phyloP scores from a whole-genome alignment of 2,888 invertebrate species.

The Heliconius ismenius region DNA sequence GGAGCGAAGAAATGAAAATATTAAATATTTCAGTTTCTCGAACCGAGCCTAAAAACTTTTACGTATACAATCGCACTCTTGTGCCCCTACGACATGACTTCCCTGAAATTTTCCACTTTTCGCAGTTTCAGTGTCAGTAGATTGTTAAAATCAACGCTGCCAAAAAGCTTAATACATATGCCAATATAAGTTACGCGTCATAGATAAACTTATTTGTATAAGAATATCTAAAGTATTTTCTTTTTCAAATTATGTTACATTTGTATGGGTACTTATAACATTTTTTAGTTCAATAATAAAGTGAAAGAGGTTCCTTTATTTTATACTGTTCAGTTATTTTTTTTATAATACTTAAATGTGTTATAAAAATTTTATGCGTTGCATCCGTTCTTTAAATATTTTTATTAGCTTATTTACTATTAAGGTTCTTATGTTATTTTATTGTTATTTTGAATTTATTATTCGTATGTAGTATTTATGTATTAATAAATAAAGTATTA shows the following conservation, averaged over 20 bases:
- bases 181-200: background rate
- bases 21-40: too few species aligned
- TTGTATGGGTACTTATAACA: background rate
- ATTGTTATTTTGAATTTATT: background rate
- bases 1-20: too few species aligned
- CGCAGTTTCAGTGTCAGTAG: too few species aligned
- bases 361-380: constrained; percentile 3
- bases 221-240: background rate
- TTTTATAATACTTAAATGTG: background rate
- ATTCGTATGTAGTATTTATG: background rate
- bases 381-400: constrained; percentile 4
- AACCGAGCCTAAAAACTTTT: too few species aligned
- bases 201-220: background rate
- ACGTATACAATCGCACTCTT: too few species aligned
- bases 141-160: too few species aligned
- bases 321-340: background rate
- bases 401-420: constrained; percentile 1
- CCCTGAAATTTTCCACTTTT: too few species aligned
- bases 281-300: constrained; percentile 4
- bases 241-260: background rate
- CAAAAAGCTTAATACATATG: too few species aligned
- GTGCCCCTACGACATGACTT: too few species aligned
- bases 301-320: constrained; percentile 1
- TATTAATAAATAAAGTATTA: background rate
- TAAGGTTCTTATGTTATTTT: background rate